Conservation (phyloP, 2,888 invertebrate species). For the Bruchidius siliquastri region DNA sequence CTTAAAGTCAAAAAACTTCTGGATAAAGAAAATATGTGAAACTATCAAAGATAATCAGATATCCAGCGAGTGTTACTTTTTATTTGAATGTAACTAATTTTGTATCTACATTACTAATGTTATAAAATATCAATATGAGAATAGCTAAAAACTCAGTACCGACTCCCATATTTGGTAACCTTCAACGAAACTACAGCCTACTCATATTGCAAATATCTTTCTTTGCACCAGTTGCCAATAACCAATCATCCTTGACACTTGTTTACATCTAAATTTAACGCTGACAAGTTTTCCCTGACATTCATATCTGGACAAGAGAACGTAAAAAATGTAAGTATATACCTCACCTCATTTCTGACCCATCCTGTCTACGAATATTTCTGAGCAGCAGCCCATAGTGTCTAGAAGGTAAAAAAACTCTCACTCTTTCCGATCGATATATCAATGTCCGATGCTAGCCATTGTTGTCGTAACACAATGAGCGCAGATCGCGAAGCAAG, state of each 20-base stretch:
- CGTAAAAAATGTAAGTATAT: neutral
- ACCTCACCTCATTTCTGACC: neutral
- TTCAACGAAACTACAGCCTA: neutral
- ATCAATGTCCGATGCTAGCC: neutral
- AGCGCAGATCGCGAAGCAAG: conserved; percentile 20
- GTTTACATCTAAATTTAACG: neutral
- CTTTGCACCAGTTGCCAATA: neutral
- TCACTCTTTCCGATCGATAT: conserved; percentile 15
- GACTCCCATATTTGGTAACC: neutral
- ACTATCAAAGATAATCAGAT: too few species aligned
- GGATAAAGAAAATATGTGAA: too few species aligned
- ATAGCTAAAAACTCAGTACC: neutral
- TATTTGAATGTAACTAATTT: too few species aligned
- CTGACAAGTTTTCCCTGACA: neutral
- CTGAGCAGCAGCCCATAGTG: neutral
- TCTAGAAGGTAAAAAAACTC: conserved; percentile 12
- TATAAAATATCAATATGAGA: too few species aligned
- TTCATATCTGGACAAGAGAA: neutral
- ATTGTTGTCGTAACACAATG: neutral
- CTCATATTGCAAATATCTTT: neutral
- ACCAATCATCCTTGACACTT: neutral
- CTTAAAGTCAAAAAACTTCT: too few species aligned
- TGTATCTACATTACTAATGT: too few species aligned
- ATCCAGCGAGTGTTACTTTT: too few species aligned
- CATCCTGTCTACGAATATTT: neutral